Percentiles rank a stretch among this genome's conserved stretches.
These are phyloP conservation scores for Orchesella flavescens DNA, from an alignment of 2,888 invertebrate genomes.

Conservation along the genomic window DNA sequence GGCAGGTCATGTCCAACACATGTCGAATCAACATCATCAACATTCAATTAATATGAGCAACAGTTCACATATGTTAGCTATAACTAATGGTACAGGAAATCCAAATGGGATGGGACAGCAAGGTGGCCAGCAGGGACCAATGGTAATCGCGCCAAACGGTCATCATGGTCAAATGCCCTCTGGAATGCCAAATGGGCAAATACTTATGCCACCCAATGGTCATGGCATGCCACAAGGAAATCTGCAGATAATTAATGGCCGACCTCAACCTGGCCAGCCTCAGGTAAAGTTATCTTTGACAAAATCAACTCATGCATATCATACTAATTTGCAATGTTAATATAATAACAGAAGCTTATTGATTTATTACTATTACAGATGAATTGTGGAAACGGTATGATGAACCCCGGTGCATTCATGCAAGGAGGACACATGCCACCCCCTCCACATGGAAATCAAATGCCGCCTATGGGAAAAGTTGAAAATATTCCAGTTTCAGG, in stretches of 20 bases:
- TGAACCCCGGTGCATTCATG: constrained; percentile 65
- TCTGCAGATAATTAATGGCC: constrained; percentile 49
- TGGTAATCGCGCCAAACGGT: constrained; percentile 45
- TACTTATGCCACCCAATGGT: constrained; percentile 58
- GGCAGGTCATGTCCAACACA: constrained; percentile 55
- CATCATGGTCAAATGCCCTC: constrained; percentile 47
- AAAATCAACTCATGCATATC: not conserved
- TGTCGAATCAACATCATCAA: constrained; percentile 56
- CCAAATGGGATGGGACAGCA: constrained; percentile 58
- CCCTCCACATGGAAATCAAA: constrained; percentile 51
- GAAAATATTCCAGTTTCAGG: constrained; percentile 64
- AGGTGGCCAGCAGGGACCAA: constrained; percentile 53
- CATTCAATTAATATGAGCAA: constrained; percentile 60
- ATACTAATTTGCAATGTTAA: not conserved
- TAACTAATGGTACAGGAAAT: constrained; percentile 50
- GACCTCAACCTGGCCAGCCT: constrained; percentile 61
- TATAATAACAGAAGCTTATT: no score
- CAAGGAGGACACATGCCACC: constrained; percentile 64
- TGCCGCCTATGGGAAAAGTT: constrained; percentile 58
- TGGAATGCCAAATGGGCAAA: constrained; percentile 53
- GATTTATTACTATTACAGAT: constrained; percentile 13
- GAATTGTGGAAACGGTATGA: constrained; percentile 65
- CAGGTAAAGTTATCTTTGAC: constrained; percentile 61
- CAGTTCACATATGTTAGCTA: constrained; percentile 62
- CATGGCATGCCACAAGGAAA: constrained; percentile 60